Conservation (phyloP, 2,888 invertebrate genomes). For the Escarpia spicata region DNA sequence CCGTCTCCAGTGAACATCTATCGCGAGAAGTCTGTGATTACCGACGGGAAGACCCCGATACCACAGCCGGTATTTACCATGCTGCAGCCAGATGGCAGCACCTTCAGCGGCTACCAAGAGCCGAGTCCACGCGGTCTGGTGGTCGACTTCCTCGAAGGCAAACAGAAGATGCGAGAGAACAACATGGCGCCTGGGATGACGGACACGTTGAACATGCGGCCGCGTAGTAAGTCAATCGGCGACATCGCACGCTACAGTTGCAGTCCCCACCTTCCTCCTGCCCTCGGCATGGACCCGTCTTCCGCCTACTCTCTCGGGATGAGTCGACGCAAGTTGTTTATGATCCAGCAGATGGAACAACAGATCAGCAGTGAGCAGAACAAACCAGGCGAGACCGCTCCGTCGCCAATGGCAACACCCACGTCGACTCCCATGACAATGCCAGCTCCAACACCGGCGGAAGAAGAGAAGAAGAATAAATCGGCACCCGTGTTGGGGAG, state of each 20-base stretch:
- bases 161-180: slow-evolving; percentile 29
- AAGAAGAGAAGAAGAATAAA: neutral
- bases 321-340: slow-evolving; percentile 29
- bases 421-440: neutral
- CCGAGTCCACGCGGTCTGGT: neutral
- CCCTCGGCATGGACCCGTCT: slow-evolving; percentile 22
- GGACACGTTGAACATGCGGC: neutral
- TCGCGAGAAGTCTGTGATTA: neutral
- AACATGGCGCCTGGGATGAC: neutral
- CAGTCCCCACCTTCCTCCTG: neutral
- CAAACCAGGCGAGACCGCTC: neutral
- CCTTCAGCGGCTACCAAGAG: neutral
- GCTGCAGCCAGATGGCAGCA: neutral
- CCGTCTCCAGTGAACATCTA: neutral
- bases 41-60: neutral
- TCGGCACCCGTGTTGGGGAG: neutral
- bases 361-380: slow-evolving; percentile 19
- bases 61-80: neutral
- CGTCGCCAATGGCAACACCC: neutral
- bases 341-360: slow-evolving; percentile 29
- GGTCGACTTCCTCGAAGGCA: neutral
- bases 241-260: neutral
- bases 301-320: slow-evolving; percentile 8
- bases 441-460: neutral
- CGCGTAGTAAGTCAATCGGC: neutral